Percentiles rank a stretch among this genome's conserved stretches.
These are phyloP conservation scores for Nematostella vectensis DNA, from an alignment of 92 coral and sea anemone species.

Conservation along the genomic window DNA sequence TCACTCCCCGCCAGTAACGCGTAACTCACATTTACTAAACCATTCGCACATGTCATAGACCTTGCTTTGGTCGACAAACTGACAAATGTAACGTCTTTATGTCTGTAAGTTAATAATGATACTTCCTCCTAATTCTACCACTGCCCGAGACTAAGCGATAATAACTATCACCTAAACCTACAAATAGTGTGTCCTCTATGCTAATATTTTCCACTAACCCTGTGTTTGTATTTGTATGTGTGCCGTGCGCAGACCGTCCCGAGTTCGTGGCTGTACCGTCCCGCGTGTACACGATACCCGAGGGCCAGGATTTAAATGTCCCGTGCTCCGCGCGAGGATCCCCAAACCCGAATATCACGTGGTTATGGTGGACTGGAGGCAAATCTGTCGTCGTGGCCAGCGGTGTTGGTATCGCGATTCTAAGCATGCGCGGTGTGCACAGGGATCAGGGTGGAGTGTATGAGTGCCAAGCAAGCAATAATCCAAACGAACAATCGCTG, in stretches of 20 bases:
- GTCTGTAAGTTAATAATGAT: too few species aligned
- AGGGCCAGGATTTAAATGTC: background rate
- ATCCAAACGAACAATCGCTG: background rate
- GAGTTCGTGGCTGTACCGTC: background rate
- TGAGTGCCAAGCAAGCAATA: background rate
- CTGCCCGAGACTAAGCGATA: too few species aligned
- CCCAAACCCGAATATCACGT: conserved; percentile 1
- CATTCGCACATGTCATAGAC: too few species aligned
- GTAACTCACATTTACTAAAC: too few species aligned
- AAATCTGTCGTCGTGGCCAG: background rate
- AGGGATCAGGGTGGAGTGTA: conserved; percentile 2
- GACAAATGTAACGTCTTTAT: too few species aligned
- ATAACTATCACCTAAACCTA: too few species aligned
- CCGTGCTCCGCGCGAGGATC: conserved; percentile 2
- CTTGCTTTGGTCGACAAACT: too few species aligned
- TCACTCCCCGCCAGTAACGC: too few species aligned
- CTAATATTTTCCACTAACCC: too few species aligned
- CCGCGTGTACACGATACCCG: background rate
- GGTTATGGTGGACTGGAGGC: background rate
- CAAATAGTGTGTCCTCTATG: too few species aligned
- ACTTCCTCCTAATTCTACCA: too few species aligned
- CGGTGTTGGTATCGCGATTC: background rate
- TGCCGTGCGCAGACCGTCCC: conserved; percentile 1
- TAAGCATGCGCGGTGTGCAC: background rate
- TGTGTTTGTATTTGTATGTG: too few species aligned